Evolutionary conservation across 2,113 vertebrate genomes (phyloP).

Genomic region (Platysteira castanea): DNA sequence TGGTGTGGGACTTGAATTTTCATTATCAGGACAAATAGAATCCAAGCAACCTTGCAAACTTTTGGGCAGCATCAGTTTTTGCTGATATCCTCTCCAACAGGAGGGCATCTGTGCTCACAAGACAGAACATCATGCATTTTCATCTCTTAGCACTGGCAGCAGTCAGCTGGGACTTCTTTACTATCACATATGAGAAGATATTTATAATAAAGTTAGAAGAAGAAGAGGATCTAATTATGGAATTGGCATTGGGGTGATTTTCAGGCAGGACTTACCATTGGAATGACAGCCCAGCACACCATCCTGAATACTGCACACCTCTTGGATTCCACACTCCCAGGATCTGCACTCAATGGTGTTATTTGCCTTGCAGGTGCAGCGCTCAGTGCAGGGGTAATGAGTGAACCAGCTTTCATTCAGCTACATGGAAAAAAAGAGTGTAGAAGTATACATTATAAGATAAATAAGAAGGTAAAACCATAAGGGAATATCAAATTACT

Average conservation of each 20-base stretch:
- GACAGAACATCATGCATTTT: neutral
- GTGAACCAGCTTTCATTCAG: conserved; percentile 82
- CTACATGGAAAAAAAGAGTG: conserved; percentile 47
- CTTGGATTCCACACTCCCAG: conserved; percentile 81
- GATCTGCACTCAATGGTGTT: conserved; percentile 68
- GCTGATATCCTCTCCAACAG: neutral
- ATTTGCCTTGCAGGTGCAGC: conserved; percentile 74
- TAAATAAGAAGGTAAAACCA: neutral
- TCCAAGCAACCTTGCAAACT: neutral
- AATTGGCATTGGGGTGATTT: neutral
- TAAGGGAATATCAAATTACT: neutral
- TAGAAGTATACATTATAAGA: neutral
- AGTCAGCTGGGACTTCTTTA: neutral
- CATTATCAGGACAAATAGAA: neutral
- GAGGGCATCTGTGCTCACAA: neutral
- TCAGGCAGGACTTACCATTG: conserved; percentile 69
- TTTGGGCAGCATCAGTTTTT: neutral
- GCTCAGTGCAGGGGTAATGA: conserved; percentile 72
- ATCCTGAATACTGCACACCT: conserved; percentile 79
- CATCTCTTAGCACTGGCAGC: neutral
- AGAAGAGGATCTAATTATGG: neutral
- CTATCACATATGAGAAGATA: neutral
- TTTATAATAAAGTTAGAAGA: neutral
- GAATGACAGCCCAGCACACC: conserved; percentile 84
- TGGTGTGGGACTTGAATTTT: neutral